Conservation (phyloP, 1,140 invertebrate species). For the Ceratosolen solmsi region DNA sequence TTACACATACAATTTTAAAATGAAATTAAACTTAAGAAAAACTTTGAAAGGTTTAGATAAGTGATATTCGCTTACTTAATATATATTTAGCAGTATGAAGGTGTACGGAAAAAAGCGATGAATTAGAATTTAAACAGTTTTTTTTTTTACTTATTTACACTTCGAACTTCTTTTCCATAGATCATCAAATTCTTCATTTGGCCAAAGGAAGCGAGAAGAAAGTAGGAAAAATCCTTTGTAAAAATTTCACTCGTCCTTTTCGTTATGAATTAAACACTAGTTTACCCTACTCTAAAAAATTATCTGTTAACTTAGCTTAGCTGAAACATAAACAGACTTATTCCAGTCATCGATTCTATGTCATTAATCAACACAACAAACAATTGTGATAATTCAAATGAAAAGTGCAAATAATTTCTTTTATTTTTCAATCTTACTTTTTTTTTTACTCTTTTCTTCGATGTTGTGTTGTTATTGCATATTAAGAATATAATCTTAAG, state of each 20-base stretch:
- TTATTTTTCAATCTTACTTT: conserved; percentile 35
- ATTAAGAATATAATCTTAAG: conserved; percentile 63
- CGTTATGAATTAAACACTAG: conserved; percentile 43
- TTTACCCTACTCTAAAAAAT: conserved; percentile 48
- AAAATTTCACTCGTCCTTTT: conserved; percentile 49
- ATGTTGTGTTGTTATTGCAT: conserved; percentile 56
- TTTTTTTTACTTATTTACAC: conserved; percentile 54
- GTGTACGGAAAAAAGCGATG: conserved; percentile 48
- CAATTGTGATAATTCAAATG: conserved; percentile 40
- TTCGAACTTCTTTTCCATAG: conserved; percentile 45
- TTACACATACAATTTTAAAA: conserved; percentile 22
- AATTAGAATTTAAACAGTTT: conserved; percentile 48
- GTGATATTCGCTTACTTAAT: conserved; percentile 16
- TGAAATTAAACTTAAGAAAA: conserved; percentile 27
- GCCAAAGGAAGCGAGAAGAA: conserved; percentile 43
- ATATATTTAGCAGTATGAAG: conserved; percentile 40
- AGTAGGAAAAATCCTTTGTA: conserved; percentile 39
- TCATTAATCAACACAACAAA: conserved; percentile 50
- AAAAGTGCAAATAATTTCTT: conserved; percentile 27
- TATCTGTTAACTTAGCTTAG: conserved; percentile 48
- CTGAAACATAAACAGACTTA: conserved; percentile 52
- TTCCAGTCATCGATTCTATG: conserved; percentile 49
- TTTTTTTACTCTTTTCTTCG: conserved; percentile 41
- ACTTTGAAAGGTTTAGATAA: conserved; percentile 10
- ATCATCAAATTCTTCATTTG: conserved; percentile 35